phyloP scores from a whole-genome alignment of 2,113 vertebrate species.

The Eulemur macaco region DNA sequence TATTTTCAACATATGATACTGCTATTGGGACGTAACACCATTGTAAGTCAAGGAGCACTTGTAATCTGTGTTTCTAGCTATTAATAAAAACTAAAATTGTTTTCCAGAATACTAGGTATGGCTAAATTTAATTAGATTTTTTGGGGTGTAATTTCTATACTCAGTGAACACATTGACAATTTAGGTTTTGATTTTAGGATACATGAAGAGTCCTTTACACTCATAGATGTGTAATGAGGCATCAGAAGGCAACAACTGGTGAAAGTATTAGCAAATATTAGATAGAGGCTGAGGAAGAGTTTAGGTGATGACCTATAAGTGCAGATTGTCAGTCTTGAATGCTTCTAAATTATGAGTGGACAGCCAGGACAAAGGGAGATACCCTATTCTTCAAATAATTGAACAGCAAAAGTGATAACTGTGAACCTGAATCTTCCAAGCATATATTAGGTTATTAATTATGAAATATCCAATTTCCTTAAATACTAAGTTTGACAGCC shows the following conservation, averaged over 20 bases:
- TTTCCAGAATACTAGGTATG: neutral
- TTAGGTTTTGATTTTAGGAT: neutral
- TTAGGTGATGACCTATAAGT: neutral
- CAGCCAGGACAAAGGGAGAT: neutral
- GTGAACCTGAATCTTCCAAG: neutral
- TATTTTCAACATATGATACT: neutral
- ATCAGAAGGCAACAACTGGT: neutral
- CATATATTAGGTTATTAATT: neutral
- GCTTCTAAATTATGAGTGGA: neutral
- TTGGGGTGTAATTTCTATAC: neutral
- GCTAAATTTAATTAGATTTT: neutral
- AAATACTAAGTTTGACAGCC: too few species aligned
- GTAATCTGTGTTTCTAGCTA: neutral
- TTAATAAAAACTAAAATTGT: neutral
- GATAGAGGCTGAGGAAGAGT: neutral
- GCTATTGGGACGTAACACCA: neutral
- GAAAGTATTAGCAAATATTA: neutral
- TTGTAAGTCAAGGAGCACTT: neutral
- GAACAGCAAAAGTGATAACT: neutral
- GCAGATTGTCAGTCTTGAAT: neutral
- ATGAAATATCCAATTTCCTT: too few species aligned
- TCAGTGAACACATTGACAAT: neutral
- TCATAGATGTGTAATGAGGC: neutral
- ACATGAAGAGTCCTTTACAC: neutral
- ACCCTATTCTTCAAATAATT: neutral